Conservation (phyloP, 30 jellyfish, hydroid and myxozoan genomes). For the Aurelia coerulea region DNA sequence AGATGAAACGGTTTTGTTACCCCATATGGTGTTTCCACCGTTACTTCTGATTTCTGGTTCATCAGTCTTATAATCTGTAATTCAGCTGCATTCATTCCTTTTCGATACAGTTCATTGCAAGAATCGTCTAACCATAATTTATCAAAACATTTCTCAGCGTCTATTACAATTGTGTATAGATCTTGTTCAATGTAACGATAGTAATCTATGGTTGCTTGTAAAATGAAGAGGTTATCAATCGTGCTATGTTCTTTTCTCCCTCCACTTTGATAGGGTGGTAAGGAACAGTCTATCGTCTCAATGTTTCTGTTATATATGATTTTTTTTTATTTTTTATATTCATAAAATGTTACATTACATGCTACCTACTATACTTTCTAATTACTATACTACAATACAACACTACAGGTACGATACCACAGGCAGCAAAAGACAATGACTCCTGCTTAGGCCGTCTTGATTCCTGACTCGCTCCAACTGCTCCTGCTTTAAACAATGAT, state of each 20-base stretch:
- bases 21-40: slow-evolving; percentile 36
- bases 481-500: too few species aligned
- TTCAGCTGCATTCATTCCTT: slow-evolving; percentile 32
- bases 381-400: too few species aligned
- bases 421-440: too few species aligned
- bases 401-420: too few species aligned
- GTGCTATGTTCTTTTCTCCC: slow-evolving; percentile 15
- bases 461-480: too few species aligned
- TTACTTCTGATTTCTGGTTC: slow-evolving; percentile 28
- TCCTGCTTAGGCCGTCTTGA: too few species aligned
- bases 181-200: slow-evolving; percentile 26
- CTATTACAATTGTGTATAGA: slow-evolving; percentile 21
- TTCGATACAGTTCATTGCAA: slow-evolving; percentile 24
- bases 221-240: slow-evolving; percentile 17
- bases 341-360: too few species aligned
- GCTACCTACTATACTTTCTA: too few species aligned
- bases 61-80: slow-evolving; percentile 24
- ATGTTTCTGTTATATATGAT: slow-evolving; percentile 3
- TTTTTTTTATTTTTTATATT: too few species aligned
- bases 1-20: slow-evolving; percentile 20
- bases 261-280: too few species aligned
- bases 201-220: slow-evolving; percentile 22
- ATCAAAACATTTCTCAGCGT: slow-evolving; percentile 18
- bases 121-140: slow-evolving; percentile 7
- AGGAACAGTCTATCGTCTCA: neutral